Evolutionary conservation across 2,888 invertebrate genomes (phyloP), one percentile per base, ranked within the genome.

Genomic region (Blera fallax): DNA sequence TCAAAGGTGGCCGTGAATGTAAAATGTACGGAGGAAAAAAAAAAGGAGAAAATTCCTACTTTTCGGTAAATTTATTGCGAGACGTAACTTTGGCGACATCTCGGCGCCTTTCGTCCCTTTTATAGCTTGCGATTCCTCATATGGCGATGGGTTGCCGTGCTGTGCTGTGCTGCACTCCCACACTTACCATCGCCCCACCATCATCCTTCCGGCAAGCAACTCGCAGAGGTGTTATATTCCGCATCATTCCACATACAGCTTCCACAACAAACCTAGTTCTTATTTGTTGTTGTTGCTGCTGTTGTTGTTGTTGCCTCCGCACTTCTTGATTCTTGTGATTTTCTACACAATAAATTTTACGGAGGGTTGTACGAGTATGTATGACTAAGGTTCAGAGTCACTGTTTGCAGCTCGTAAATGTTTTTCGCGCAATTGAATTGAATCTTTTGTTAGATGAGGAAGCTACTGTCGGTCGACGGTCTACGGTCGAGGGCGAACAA

Each of bases 1-100:
- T 67, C 81, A 70, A 81, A 85, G 85, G 85, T 85, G 85, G 85
- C 81, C 85, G 81, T 85, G 85, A 85, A 85, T 85, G 76, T 81
- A 72, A 85, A 81, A 85, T 60, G 70, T 81, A 80, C 50, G 27
- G 37, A 16, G 10, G 56, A 45, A 45, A 64, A 69, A 65, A 34
- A 70, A 64, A 34, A 21, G 16, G 56, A 18, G 45, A 74, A 69
- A 64, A 76, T 65, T 62, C 45, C 70, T 81, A 85, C 81, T 85
- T 80, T 85, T 45, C 60, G 65, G 65, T 81, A 72, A 85, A 85
- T 85, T 85, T 85, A 85, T 85, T 85, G 67, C 85, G 76, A 85
- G 85, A 85, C 85, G 85, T 85, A 85, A 85, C 85, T 85, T 85
- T 45, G 76, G 76, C 81, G 85, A 85, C 85, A 85, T 77, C 52